Evolutionary conservation across 1,140 invertebrate genomes (phyloP), one percentile per base, ranked within the genome.

Genomic region (Periplaneta americana): DNA sequence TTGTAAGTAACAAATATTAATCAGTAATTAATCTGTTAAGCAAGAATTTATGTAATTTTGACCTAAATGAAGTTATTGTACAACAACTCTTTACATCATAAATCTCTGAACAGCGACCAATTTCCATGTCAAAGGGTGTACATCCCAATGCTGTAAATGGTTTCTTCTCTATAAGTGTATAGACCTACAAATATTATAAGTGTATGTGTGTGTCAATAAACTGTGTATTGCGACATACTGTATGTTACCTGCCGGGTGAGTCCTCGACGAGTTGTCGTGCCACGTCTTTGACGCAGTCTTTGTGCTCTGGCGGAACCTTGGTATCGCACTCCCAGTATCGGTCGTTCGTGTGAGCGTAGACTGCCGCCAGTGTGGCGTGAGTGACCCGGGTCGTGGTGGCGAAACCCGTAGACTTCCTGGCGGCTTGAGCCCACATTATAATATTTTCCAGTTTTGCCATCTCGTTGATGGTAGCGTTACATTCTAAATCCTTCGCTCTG

Each of bases 361-460:
- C 86, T 0, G 95, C 95, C 0, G 94, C 93, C 0, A 97, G 97
- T 0, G 97, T 98, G 0, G 97, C 97, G 87, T 98, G 96, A 0
- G 97, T 98, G 0, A 98, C 93, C 80, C 96, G 91, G 37, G 96
- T 96, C 0, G 95, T 98, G 1, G 97, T 98, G 3, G 98, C 96
- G 76, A 99, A 77, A 0, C 80, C 80, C 32, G 94, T 93, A 33
- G 90, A 90, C 86, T 95, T 95, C 18, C 93, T 94, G 36, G 91
- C 90, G n/a, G 92, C 89, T 84, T 94, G 90, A 0, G 95, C 94
- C 94, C 94, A 95, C 79, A 93, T 89, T 0, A 92, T 89, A 74
- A 97, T 92, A 9, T 93, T 94, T 4, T 89, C 86, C 0, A 94
- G 90, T 85, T 92, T 90, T 84, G 91, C 91, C 88, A 91, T 87